A percentile compares a stretch with the other conserved stretches of the same genome.
Evolutionary conservation across 2,113 vertebrate species (phyloP).

Genomic region (Oreochromis aureus): DNA sequence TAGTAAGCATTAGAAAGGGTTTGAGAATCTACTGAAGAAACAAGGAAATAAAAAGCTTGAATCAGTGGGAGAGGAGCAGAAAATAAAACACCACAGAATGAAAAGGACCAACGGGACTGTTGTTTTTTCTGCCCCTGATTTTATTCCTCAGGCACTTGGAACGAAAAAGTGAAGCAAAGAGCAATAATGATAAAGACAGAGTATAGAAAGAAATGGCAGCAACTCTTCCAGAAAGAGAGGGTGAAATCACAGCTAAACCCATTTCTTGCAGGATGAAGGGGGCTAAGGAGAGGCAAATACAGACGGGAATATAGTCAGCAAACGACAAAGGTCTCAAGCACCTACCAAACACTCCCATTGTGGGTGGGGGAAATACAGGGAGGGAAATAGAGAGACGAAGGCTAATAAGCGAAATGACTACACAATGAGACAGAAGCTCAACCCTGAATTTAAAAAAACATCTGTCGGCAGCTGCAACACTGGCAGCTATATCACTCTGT

Average conservation of each 20-base stretch:
- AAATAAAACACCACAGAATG: background rate
- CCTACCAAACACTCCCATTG: background rate
- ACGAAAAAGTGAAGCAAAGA: background rate
- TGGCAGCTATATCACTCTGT: background rate
- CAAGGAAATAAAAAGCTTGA: background rate
- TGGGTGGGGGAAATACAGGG: background rate
- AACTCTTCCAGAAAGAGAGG: background rate
- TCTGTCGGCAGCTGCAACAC: background rate
- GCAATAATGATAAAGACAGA: background rate
- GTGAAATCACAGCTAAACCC: background rate
- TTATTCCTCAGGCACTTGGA: background rate
- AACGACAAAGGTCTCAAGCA: background rate
- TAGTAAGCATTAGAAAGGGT: background rate
- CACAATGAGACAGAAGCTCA: background rate
- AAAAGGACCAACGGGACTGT: background rate
- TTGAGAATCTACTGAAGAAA: background rate
- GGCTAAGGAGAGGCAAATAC: background rate
- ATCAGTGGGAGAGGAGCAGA: background rate
- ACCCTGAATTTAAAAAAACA: background rate
- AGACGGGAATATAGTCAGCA: background rate
- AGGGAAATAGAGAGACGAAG: background rate
- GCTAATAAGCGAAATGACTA: background rate
- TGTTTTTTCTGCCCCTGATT: background rate
- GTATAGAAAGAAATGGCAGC: background rate
- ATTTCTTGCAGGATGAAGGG: background rate